phyloP scores from a whole-genome alignment of 2,113 vertebrate genomes.

The Sminthopsis crassicaudata region DNA sequence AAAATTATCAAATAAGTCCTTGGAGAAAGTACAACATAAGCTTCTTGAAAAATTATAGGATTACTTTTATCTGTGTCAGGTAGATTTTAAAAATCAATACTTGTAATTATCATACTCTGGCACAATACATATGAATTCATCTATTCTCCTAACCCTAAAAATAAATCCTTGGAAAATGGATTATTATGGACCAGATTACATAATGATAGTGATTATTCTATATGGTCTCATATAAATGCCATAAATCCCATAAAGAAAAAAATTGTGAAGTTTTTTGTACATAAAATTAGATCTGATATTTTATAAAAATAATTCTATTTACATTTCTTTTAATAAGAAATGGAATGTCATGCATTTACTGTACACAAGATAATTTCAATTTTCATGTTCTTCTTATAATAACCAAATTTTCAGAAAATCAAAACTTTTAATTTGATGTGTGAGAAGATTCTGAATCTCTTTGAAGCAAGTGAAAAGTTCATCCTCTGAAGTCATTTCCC shows the following conservation, averaged over 20 bases:
- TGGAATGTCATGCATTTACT: not conserved
- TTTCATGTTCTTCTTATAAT: not conserved
- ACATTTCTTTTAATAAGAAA: not conserved
- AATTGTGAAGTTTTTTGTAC: not conserved
- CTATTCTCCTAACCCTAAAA: not conserved
- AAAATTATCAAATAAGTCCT: not conserved
- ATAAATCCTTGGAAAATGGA: not conserved
- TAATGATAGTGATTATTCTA: not conserved
- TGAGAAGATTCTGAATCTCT: slow-evolving; percentile 61
- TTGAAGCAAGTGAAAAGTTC: slow-evolving; percentile 43
- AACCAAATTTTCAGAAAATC: slow-evolving; percentile 28
- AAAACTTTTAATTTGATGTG: slow-evolving; percentile 43
- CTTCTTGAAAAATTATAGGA: not conserved
- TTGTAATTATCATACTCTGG: not conserved
- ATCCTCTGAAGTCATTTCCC: slow-evolving; percentile 62
- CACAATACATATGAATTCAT: not conserved
- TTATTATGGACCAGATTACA: not conserved
- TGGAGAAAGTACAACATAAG: not conserved
- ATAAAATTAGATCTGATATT: not conserved
- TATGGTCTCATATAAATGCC: not conserved
- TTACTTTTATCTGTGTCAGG: not conserved
- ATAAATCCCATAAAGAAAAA: not conserved
- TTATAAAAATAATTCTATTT: not conserved
- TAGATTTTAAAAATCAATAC: not conserved
- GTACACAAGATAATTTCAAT: not conserved